phyloP scores from a whole-genome alignment of 2,888 invertebrate species.

The Drosophila atripex region DNA sequence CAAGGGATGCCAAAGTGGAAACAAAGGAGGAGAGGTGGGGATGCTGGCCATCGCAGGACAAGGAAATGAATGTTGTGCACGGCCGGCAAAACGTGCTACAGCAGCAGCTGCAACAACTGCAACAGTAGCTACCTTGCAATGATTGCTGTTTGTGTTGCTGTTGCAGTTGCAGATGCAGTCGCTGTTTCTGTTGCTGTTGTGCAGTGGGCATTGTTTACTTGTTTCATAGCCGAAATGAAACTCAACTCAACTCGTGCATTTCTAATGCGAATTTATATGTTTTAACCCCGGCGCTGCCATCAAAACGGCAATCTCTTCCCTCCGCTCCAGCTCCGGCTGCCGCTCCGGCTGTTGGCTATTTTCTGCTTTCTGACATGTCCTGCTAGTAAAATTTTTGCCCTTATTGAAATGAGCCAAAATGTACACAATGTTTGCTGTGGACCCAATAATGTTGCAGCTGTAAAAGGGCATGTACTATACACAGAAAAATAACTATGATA shows the following conservation, averaged over 20 bases:
- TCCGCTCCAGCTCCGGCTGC: background rate
- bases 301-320: constrained; percentile 42
- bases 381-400: constrained; percentile 62
- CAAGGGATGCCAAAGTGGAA: constrained; percentile 3
- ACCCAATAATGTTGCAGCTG: constrained; percentile 29
- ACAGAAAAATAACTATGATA: background rate
- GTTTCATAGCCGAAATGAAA: constrained; percentile 75
- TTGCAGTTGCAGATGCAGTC: constrained; percentile 17
- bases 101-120: constrained; percentile 21
- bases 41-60: constrained; percentile 23
- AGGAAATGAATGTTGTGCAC: constrained; percentile 73
- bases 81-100: constrained; percentile 61
- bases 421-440: constrained; percentile 49
- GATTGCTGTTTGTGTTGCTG: constrained; percentile 31
- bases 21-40: background rate
- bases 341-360: background rate
- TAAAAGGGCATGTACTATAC: constrained; percentile 7
- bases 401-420: constrained; percentile 77
- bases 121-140: constrained; percentile 38
- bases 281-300: constrained; percentile 65
- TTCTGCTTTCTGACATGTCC: constrained; percentile 51
- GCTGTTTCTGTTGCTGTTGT: constrained; percentile 26
- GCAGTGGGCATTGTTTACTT: constrained; percentile 72
- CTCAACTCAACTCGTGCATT: constrained; percentile 83
- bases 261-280: constrained; percentile 81